Conservation (phyloP, 2,797 vertebrate genomes). For the Acanthurus leucopareius region DNA sequence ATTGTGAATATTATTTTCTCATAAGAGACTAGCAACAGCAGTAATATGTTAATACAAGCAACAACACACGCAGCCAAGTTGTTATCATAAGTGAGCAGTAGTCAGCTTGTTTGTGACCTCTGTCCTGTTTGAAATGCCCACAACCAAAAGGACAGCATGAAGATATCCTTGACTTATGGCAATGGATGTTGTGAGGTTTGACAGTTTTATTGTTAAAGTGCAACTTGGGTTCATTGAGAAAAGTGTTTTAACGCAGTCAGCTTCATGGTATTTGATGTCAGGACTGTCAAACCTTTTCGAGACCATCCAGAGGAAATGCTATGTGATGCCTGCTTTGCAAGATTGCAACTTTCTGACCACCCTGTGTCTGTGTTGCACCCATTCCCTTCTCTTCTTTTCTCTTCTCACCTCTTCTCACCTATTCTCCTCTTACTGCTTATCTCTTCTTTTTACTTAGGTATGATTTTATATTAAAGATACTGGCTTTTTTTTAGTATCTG, state of each 20-base stretch:
- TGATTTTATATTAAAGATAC: too few relatives aligned
- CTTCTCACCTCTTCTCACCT: not conserved
- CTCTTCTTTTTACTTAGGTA: not conserved
- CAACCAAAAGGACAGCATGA: constrained; percentile 13
- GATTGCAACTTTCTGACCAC: constrained; percentile 30
- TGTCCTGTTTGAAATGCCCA: constrained; percentile 27
- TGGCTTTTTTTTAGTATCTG: not conserved
- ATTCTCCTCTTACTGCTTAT: not conserved
- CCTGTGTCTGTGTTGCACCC: constrained; percentile 29
- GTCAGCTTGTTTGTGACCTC: constrained; percentile 35
- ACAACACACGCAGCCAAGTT: constrained; percentile 20
- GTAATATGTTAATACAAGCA: constrained; percentile 22
- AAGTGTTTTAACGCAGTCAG: constrained; percentile 17
- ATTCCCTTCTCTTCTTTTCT: constrained; percentile 28
- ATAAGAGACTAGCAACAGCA: not conserved
- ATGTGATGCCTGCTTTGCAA: constrained; percentile 51
- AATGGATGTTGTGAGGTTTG: constrained; percentile 48
- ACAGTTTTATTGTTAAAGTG: constrained; percentile 20
- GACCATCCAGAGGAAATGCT: constrained; percentile 41
- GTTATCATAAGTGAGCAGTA: constrained; percentile 26
- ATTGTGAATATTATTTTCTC: constrained; percentile 1
- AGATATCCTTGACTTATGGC: constrained; percentile 10
- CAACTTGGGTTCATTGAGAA: constrained; percentile 23
- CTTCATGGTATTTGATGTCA: constrained; percentile 26
- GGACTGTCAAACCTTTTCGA: constrained; percentile 46